Percentiles rank a stretch among this genome's conserved stretches.
phyloP scores from a whole-genome alignment of 2,888 invertebrate species.

The Sympetrum striolatum region DNA sequence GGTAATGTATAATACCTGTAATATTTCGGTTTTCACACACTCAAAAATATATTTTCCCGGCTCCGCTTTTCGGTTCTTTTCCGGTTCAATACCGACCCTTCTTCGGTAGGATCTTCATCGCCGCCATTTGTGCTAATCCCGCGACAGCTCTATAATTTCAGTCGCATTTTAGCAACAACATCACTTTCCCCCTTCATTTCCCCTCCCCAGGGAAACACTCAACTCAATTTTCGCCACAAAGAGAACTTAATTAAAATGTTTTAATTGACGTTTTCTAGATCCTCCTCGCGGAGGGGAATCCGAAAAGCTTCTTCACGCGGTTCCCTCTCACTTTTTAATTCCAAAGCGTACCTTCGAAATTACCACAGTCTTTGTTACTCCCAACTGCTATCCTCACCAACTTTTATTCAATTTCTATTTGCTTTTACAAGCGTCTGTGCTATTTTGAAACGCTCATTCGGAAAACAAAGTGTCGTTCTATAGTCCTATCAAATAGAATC shows the following conservation, averaged over 20 bases:
- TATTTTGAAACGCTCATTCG: too few relatives aligned
- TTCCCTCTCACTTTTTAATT: neutral
- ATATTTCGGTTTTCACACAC: too few relatives aligned
- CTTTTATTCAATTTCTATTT: too few relatives aligned
- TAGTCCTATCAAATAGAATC: too few relatives aligned
- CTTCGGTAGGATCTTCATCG: neutral
- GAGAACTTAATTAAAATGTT: slow-evolving; percentile 41
- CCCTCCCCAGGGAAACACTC: neutral
- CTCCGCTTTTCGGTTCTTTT: too few relatives aligned
- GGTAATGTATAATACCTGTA: too few relatives aligned
- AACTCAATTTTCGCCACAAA: slow-evolving; percentile 28
- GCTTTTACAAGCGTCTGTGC: too few relatives aligned
- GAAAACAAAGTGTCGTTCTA: too few relatives aligned
- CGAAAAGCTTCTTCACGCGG: neutral
- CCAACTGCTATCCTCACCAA: too few relatives aligned
- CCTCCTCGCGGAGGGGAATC: neutral
- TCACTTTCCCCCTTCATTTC: neutral
- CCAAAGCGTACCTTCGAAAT: too few relatives aligned
- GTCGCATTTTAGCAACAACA: neutral
- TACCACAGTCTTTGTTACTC: too few relatives aligned
- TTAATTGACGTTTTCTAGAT: slow-evolving; percentile 33
- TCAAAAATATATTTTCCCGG: too few relatives aligned
- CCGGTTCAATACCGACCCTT: neutral
- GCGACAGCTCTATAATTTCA: neutral
- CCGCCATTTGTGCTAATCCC: neutral